Conservation (phyloP, 2,797 vertebrate species). For the Sphenodon punctatus region DNA sequence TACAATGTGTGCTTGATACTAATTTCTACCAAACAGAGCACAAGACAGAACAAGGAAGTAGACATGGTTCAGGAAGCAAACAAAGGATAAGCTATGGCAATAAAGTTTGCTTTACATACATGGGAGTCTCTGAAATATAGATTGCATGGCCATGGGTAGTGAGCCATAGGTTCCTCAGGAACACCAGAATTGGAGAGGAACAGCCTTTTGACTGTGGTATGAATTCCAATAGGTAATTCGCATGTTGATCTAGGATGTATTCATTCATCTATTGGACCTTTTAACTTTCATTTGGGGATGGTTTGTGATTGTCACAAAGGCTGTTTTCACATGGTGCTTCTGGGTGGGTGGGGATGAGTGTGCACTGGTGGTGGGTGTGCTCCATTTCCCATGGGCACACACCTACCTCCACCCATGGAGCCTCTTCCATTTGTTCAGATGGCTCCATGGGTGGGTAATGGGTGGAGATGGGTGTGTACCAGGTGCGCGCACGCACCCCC, state of each 20-base stretch:
- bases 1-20: constrained; percentile 21
- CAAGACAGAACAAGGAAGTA: constrained; percentile 36
- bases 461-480: no score
- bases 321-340: no score
- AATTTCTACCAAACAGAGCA: constrained; percentile 33
- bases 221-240: constrained; percentile 38
- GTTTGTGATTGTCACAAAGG: no score
- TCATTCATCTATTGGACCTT: constrained; percentile 34
- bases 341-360: no score
- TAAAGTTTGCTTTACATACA: constrained; percentile 48
- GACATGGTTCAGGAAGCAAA: constrained; percentile 10
- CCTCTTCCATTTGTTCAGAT: no score
- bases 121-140: constrained; percentile 26
- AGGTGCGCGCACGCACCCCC: no score
- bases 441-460: no score
- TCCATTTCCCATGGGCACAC: no score
- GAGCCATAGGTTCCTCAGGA: neutral
- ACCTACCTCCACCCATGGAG: no score
- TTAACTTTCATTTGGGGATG: constrained; percentile 41
- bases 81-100: constrained; percentile 28
- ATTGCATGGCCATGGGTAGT: constrained; percentile 40
- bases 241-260: constrained; percentile 42
- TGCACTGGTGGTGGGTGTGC: no score
- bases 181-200: constrained; percentile 4
- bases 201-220: neutral